These are phyloP conservation scores for Molorchus minor DNA, from an alignment of 2,888 invertebrate genomes.

Conservation along the genomic window DNA sequence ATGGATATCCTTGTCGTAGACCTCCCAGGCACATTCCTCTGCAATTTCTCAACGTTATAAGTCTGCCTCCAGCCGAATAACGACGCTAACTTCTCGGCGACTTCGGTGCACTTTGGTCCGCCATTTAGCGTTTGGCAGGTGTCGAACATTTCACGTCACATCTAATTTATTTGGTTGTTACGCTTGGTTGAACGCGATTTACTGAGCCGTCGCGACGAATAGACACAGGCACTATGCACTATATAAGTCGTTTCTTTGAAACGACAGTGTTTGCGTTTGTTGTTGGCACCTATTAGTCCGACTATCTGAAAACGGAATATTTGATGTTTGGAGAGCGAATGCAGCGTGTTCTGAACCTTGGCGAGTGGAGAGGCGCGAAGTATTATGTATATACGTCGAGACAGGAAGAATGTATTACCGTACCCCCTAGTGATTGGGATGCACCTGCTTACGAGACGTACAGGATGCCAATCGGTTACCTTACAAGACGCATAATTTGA, in stretches of 20 bases:
- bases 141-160: slow-evolving; percentile 57
- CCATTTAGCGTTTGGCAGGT: slow-evolving; percentile 53
- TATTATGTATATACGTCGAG: background rate
- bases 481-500: too few species aligned
- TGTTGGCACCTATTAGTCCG: slow-evolving; percentile 1
- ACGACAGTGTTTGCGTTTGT: slow-evolving; percentile 5
- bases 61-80: slow-evolving; percentile 84
- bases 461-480: background rate
- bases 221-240: background rate
- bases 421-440: background rate
- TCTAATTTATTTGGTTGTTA: slow-evolving; percentile 14
- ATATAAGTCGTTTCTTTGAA: slow-evolving; percentile 6
- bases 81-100: slow-evolving; percentile 79
- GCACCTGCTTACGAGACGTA: background rate
- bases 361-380: background rate
- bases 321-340: slow-evolving; percentile 1
- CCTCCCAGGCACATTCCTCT: slow-evolving; percentile 68
- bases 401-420: background rate
- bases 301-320: slow-evolving; percentile 10
- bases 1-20: slow-evolving; percentile 65
- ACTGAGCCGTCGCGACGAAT: background rate
- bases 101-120: slow-evolving; percentile 74
- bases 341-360: slow-evolving; percentile 1
- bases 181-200: too few species aligned
- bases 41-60: slow-evolving; percentile 80